These are phyloP conservation scores for Benthosema pterotum DNA, from an alignment of 2,797 vertebrate species.

Conservation along the genomic window DNA sequence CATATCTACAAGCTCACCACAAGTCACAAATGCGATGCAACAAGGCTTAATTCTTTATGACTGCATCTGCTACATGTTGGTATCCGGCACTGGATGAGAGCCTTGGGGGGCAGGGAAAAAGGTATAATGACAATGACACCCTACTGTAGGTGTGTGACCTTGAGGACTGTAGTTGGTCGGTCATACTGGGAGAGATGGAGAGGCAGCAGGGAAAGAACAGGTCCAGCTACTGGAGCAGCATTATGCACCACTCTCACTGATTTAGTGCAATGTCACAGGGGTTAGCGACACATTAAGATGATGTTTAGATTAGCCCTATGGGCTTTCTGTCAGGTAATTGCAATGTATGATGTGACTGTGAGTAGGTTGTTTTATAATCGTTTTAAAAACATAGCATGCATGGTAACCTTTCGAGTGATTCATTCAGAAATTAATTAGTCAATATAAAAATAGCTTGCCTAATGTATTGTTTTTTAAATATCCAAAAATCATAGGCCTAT, in stretches of 20 bases:
- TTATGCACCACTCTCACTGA: background rate
- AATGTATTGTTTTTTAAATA: too few relatives aligned
- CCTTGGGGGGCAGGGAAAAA: conserved; percentile 1
- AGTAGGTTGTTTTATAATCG: background rate
- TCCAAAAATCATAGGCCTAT: too few relatives aligned
- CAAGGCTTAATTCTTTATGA: too few relatives aligned
- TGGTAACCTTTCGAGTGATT: background rate
- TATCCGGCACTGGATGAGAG: background rate
- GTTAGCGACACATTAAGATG: background rate
- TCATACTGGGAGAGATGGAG: background rate
- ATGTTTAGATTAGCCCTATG: background rate
- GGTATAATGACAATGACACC: conserved; percentile 29
- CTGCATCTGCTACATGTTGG: too few relatives aligned
- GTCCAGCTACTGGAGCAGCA: background rate
- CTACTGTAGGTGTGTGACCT: conserved; percentile 47
- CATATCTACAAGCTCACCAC: too few relatives aligned
- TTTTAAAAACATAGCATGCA: background rate
- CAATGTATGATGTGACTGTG: background rate
- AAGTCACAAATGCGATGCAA: too few relatives aligned
- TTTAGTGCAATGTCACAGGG: background rate
- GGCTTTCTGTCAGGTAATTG: background rate
- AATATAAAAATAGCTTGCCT: too few relatives aligned
- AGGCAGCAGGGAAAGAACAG: background rate
- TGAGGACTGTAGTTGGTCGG: conserved; percentile 28
- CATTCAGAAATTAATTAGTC: too few relatives aligned